Evolutionary conservation across 1,140 invertebrate species (phyloP).

Genomic region (Trachymyrmex cornetzi): DNA sequence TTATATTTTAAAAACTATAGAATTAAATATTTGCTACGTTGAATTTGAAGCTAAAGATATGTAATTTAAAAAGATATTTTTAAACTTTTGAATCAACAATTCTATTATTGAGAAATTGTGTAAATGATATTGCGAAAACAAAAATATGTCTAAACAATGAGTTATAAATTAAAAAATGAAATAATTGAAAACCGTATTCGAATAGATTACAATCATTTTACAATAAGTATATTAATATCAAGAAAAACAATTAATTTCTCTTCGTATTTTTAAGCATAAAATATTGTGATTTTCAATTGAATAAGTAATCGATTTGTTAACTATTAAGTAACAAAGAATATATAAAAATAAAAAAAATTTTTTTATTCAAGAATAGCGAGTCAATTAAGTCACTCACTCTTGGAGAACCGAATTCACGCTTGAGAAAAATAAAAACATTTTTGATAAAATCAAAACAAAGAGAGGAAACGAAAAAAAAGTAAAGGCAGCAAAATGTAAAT

Average conservation of each 20-base stretch:
- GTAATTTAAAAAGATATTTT: neutral
- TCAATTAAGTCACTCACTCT: constrained; percentile 6
- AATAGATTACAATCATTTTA: neutral
- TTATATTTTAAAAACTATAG: neutral
- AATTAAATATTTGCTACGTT: neutral
- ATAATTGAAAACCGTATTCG: neutral
- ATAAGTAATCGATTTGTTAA: too few relatives aligned
- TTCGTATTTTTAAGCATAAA: neutral
- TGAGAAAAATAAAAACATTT: neutral
- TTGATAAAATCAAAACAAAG: neutral
- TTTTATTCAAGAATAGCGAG: neutral
- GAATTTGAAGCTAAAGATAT: neutral
- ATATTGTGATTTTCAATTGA: neutral
- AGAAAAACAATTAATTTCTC: constrained; percentile 7
- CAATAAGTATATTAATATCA: neutral
- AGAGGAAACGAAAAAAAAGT: neutral
- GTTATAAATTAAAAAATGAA: neutral
- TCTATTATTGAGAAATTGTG: neutral
- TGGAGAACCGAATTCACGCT: neutral
- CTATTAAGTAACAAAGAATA: neutral
- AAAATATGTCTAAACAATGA: neutral
- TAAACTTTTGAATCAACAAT: neutral
- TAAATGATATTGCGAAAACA: neutral
- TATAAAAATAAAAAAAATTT: neutral
- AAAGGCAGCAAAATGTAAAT: constrained; percentile 12